These are phyloP conservation scores for Vesta saturnalis DNA, from an alignment of 2,888 invertebrate genomes.

Conservation along the genomic window DNA sequence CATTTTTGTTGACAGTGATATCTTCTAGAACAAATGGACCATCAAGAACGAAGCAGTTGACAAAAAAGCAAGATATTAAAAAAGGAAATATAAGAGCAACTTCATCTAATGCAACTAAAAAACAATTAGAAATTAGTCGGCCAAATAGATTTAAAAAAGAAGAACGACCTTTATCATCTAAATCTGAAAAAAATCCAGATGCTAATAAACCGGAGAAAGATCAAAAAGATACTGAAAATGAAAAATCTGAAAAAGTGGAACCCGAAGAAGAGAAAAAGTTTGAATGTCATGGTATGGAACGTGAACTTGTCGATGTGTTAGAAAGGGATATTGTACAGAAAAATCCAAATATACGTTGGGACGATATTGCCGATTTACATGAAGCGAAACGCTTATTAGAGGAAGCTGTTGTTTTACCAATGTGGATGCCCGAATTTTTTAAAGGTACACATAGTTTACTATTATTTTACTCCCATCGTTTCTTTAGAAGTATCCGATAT, in stretches of 20 bases:
- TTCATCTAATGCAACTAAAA: conserved; percentile 55
- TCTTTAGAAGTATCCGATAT: too few species aligned
- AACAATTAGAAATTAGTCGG: conserved; percentile 49
- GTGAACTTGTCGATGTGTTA: conserved; percentile 88
- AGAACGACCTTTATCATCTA: conserved; percentile 58
- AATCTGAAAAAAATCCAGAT: conserved; percentile 57
- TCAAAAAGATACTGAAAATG: conserved; percentile 72
- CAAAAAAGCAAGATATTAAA: conserved; percentile 54
- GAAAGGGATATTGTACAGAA: conserved; percentile 97
- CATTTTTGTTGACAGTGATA: background rate
- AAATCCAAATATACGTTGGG: conserved; percentile 96
- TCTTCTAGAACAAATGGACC: conserved; percentile 50
- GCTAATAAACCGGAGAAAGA: conserved; percentile 60
- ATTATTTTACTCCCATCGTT: too few species aligned
- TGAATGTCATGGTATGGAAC: conserved; percentile 83
- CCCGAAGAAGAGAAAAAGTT: conserved; percentile 84
- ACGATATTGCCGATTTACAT: conserved; percentile 88
- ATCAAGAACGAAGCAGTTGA: conserved; percentile 49
- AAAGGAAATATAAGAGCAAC: conserved; percentile 58
- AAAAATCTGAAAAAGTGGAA: conserved; percentile 63
- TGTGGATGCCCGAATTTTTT: conserved; percentile 99
- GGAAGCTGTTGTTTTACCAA: conserved; percentile 96
- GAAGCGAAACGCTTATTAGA: conserved; percentile 92
- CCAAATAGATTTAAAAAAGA: conserved; percentile 52
- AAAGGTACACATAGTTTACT: conserved; percentile 69